phyloP scores from a whole-genome alignment of 2,888 invertebrate genomes.

The Zele albiditarsus region DNA sequence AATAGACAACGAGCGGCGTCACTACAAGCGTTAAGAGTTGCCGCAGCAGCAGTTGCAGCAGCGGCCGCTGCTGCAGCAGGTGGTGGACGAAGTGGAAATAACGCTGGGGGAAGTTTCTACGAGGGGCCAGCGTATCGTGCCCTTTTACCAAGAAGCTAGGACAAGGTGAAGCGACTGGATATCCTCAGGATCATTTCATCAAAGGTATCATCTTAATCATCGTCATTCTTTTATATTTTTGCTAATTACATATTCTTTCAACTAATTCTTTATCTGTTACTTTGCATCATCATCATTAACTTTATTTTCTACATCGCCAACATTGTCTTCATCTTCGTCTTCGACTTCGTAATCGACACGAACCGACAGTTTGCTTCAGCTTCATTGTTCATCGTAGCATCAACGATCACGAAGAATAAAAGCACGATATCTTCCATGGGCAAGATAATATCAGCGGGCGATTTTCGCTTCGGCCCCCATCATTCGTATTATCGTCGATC shows the following conservation, averaged over 20 bases:
- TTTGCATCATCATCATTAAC: constrained; percentile 11
- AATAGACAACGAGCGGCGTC: constrained; percentile 67
- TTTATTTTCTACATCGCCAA: constrained; percentile 19
- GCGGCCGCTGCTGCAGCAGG: constrained; percentile 52
- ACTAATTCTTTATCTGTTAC: background rate
- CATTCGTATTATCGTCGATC: constrained; percentile 41
- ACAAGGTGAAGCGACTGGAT: constrained; percentile 29
- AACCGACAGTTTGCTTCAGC: constrained; percentile 11
- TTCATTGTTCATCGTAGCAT: constrained; percentile 12
- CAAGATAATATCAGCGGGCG: constrained; percentile 39
- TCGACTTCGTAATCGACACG: constrained; percentile 12
- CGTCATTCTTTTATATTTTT: background rate
- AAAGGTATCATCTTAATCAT: constrained; percentile 24
- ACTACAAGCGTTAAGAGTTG: constrained; percentile 64
- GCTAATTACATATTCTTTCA: constrained; percentile 13
- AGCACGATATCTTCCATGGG: constrained; percentile 25
- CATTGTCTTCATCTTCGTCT: constrained; percentile 1
- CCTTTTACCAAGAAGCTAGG: constrained; percentile 67
- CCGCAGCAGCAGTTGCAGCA: constrained; percentile 65
- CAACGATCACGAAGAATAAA: constrained; percentile 27
- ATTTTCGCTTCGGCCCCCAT: constrained; percentile 30
- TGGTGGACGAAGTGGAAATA: constrained; percentile 28
- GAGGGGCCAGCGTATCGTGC: constrained; percentile 67
- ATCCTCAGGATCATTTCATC: constrained; percentile 26
- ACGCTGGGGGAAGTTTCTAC: constrained; percentile 32